Evolutionary conservation across 2,113 vertebrate species (phyloP).

Genomic region (Lepus timidus): DNA sequence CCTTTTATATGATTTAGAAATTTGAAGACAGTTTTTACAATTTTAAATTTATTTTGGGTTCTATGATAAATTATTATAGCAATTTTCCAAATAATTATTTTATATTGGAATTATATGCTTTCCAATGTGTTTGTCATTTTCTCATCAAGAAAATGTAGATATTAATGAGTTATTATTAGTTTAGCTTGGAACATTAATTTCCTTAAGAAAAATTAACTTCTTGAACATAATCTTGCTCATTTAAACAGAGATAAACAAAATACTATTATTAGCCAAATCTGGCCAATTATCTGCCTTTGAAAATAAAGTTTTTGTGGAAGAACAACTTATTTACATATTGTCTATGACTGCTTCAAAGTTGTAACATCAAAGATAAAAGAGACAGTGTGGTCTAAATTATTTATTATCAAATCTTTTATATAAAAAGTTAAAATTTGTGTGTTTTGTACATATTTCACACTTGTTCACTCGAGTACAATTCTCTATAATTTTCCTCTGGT

Average conservation of each 20-base stretch:
- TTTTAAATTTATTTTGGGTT: neutral
- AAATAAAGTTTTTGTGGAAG: neutral
- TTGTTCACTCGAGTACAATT: neutral
- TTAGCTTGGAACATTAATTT: neutral
- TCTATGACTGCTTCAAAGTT: neutral
- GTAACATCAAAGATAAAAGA: neutral
- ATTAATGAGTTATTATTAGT: slow-evolving; percentile 2
- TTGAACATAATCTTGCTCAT: neutral
- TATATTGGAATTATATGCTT: slow-evolving; percentile 6
- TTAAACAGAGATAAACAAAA: neutral
- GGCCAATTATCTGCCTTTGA: neutral
- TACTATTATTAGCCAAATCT: neutral
- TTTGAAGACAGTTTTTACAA: neutral
- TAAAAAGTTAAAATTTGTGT: neutral
- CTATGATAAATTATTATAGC: neutral
- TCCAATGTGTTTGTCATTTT: neutral
- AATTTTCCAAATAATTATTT: slow-evolving; percentile 40
- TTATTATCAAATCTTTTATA: neutral
- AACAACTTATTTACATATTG: neutral
- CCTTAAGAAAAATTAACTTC: neutral
- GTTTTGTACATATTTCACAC: neutral
- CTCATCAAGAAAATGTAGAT: slow-evolving; percentile 8
- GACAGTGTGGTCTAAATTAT: neutral
- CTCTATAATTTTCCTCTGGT: neutral
- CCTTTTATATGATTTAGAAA: neutral